These are phyloP conservation scores for Hetaerina titia DNA, from an alignment of 2,888 invertebrate species.

Conservation along the genomic window DNA sequence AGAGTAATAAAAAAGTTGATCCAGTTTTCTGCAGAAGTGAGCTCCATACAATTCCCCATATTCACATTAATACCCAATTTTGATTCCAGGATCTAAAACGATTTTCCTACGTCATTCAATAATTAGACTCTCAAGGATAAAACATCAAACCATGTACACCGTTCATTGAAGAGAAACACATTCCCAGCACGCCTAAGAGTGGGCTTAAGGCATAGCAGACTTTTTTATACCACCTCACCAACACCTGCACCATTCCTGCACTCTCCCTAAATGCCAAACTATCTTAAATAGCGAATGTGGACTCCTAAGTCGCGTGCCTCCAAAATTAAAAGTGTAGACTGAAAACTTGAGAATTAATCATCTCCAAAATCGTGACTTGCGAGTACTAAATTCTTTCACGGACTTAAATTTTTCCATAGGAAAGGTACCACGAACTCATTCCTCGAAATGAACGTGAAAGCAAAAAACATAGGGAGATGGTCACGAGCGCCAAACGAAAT, in stretches of 20 bases:
- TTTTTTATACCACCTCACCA: not conserved
- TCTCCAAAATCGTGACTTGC: not conserved
- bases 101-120: too few species aligned
- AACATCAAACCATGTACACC: too few species aligned
- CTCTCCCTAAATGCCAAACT: not conserved
- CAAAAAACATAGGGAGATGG: not conserved
- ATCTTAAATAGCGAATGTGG: not conserved
- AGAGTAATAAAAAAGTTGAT: too few species aligned
- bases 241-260: not conserved
- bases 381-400: not conserved
- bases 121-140: too few species aligned
- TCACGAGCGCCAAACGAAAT: not conserved
- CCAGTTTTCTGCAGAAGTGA: too few species aligned
- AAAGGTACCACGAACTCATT: not conserved
- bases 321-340: not conserved
- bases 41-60: too few species aligned
- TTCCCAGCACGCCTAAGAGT: not conserved
- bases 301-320: not conserved
- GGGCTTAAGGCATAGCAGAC: not conserved
- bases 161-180: not conserved
- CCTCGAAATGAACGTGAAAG: not conserved
- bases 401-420: not conserved
- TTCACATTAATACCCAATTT: too few species aligned
- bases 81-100: too few species aligned
- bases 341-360: not conserved